Conservation (phyloP, 2,888 invertebrate genomes). For the Cheilosia grossa region DNA sequence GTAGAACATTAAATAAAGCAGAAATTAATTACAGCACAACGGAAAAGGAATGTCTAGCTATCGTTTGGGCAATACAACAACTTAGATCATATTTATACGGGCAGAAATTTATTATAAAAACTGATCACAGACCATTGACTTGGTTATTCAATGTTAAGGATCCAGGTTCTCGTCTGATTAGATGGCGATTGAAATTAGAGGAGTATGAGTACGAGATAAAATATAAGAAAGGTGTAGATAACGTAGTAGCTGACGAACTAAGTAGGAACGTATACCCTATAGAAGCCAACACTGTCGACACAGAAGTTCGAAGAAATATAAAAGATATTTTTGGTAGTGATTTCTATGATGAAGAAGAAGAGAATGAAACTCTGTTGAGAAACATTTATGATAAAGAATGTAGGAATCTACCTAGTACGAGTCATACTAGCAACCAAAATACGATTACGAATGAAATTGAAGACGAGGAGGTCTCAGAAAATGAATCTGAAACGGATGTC, state of each 20-base stretch:
- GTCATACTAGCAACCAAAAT: too few species aligned
- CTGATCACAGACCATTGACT: neutral
- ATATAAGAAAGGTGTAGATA: slow-evolving; percentile 19
- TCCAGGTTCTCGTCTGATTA: slow-evolving; percentile 15
- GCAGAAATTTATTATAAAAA: neutral
- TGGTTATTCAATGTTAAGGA: slow-evolving; percentile 28
- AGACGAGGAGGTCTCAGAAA: neutral
- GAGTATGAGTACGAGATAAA: slow-evolving; percentile 1
- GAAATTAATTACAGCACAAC: slow-evolving; percentile 23
- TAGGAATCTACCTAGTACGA: neutral
- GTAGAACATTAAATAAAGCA: slow-evolving; percentile 41
- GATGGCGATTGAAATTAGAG: slow-evolving; percentile 20
- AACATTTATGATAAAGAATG: slow-evolving; percentile 15
- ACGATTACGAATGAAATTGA: neutral
- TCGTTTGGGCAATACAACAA: slow-evolving; percentile 25
- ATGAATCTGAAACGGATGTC: neutral
- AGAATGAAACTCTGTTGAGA: neutral
- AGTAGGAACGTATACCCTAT: slow-evolving; percentile 14
- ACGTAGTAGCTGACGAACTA: slow-evolving; percentile 23
- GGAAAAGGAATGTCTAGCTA: slow-evolving; percentile 10
- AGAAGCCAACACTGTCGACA: neutral
- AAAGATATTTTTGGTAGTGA: slow-evolving; percentile 12
- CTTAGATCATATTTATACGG: slow-evolving; percentile 19
- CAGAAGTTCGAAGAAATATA: neutral
- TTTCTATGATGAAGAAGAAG: slow-evolving; percentile 13